These are phyloP conservation scores for Papilio polytes DNA, from an alignment of 1,140 invertebrate species.

Conservation along the genomic window DNA sequence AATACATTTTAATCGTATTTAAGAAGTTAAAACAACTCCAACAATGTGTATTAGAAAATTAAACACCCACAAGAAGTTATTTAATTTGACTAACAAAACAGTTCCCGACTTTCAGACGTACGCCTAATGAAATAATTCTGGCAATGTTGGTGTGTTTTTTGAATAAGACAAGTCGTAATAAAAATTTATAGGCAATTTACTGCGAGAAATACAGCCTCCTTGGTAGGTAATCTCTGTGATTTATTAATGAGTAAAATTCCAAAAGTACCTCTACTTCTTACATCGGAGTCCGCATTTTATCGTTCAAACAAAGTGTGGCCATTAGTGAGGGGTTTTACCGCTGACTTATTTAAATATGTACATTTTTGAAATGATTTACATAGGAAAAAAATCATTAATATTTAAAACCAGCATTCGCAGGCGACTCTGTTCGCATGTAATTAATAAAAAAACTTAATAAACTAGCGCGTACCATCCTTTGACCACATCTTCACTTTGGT, in stretches of 20 bases:
- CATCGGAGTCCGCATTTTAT: conserved; percentile 28
- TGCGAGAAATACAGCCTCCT: conserved; percentile 39
- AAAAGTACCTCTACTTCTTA: conserved; percentile 32
- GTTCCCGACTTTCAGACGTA: conserved; percentile 6
- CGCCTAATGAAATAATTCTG: conserved; percentile 36
- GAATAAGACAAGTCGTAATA: conserved; percentile 31
- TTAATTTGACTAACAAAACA: conserved; percentile 18
- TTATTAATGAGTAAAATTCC: conserved; percentile 39
- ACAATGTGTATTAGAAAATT: conserved; percentile 6
- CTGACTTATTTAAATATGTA: neutral
- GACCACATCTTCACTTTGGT: too few relatives aligned
- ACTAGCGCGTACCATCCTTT: too few relatives aligned
- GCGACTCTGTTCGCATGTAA: too few relatives aligned
- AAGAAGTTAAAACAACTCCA: neutral
- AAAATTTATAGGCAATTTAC: conserved; percentile 41
- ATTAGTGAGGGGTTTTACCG: conserved; percentile 29
- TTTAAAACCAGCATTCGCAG: too few relatives aligned
- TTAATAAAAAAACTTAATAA: too few relatives aligned
- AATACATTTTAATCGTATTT: neutral
- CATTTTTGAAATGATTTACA: conserved; percentile 10
- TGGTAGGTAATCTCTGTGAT: conserved; percentile 40
- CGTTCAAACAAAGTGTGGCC: conserved; percentile 21
- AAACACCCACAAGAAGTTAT: conserved; percentile 9
- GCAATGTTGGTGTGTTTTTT: conserved; percentile 36
- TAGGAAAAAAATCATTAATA: neutral